These are phyloP conservation scores for Drosophila falleni DNA, from an alignment of 2,888 invertebrate genomes.

Conservation along the genomic window DNA sequence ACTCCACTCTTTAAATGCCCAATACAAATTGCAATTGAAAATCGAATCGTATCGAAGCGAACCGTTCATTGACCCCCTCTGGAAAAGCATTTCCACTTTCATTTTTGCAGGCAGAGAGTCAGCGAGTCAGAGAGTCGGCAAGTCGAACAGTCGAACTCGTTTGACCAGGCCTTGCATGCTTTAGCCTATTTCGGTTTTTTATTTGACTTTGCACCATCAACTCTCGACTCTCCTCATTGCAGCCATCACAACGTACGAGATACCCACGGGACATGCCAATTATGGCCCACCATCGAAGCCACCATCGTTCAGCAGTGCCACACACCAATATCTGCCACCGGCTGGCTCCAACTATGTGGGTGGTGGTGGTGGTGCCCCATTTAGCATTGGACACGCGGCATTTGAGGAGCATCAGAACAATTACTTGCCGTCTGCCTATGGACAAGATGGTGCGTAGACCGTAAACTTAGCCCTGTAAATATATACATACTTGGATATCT, in stretches of 20 bases:
- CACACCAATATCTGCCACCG: conserved; percentile 84
- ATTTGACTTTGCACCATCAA: conserved; percentile 32
- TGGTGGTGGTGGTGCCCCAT: conserved; percentile 78
- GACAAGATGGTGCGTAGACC: conserved; percentile 84
- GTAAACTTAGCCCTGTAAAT: conserved; percentile 10
- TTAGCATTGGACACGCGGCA: conserved; percentile 82
- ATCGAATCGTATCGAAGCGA: conserved; percentile 17
- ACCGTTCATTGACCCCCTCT: conserved; percentile 63
- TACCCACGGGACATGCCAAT: conserved; percentile 82
- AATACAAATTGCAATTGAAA: conserved; percentile 19
- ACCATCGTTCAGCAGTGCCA: conserved; percentile 82
- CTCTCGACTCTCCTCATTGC: conserved; percentile 37
- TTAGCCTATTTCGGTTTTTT: conserved; percentile 57
- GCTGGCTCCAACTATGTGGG: conserved; percentile 69
- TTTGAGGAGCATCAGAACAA: conserved; percentile 84
- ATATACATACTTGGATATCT: background rate
- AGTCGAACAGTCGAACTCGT: conserved; percentile 52
- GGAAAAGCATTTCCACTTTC: conserved; percentile 63
- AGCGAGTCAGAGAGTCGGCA: background rate
- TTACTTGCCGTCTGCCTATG: conserved; percentile 83
- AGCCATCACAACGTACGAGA: conserved; percentile 85
- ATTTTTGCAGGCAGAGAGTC: conserved; percentile 39
- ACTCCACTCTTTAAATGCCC: background rate
- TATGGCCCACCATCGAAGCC: conserved; percentile 85
- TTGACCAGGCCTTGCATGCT: conserved; percentile 44